Evolutionary conservation across 1,140 invertebrate species (phyloP), one percentile per base, ranked within the genome.

Genomic region (Varroa destructor): DNA sequence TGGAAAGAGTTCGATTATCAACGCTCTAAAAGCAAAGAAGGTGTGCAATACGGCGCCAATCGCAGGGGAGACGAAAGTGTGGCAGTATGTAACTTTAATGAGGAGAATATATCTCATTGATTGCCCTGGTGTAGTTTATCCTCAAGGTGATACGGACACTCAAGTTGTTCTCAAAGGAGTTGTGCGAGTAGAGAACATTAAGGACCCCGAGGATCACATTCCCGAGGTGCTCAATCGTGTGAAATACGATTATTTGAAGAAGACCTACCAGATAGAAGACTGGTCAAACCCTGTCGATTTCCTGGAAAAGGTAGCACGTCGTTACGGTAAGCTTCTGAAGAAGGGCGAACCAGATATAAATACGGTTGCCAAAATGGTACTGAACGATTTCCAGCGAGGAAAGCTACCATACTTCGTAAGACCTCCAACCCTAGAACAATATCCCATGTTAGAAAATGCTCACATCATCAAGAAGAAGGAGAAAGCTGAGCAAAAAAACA

Each of bases 71-170:
- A 99, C 97, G 0, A 99, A 99, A 85, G 84, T 86, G 12, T 99
- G 97, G 97, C 97, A 99, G 78, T 99, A 99, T 78, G 95, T 99
- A 67, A 97, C 94, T 0, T 80, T 99, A 42, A 99, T 99, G 95
- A 87, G 87, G 75, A 84, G 90, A 75, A 98, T 99, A 76, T 99
- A 91, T 78, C 81, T 99, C 3, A 98, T 99, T 75, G 97, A 99
- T 84, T 99, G 96, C 83, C 97, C 97, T 40, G 97, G 96, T 57
- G 88, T 99, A 74, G 97, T 99, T 40, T 96, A 97, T 83, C 93
- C 93, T 12, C 86, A 80, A 56, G 93, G 95, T 81, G 85, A 87
- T 74, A 83, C 83, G 6, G 93, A 97, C 75, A 89, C 89, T 0
- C 94, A 99, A 76, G 94, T 97, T 80, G 93, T 99, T 56, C 81